Conservation (phyloP, 2,113 vertebrate species). For the Antigone vipio region DNA sequence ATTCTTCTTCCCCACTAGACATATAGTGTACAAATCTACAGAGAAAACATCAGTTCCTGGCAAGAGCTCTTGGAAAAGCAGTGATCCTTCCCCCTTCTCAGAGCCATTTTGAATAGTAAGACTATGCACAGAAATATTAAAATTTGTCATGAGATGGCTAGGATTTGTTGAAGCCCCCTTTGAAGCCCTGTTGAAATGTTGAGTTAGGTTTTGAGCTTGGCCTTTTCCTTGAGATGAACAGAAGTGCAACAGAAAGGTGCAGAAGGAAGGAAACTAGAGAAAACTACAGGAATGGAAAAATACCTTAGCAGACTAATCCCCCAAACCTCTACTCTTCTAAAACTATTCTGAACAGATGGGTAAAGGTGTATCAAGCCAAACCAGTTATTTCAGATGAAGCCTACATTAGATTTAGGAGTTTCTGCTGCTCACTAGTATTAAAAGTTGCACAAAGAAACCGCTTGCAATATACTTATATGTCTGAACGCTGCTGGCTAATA, state of each 20-base stretch:
- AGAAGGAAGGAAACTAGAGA: not conserved
- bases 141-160: not conserved
- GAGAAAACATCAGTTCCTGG: not conserved
- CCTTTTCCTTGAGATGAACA: not conserved
- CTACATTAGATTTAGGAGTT: not conserved
- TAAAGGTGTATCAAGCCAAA: not conserved
- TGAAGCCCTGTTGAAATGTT: not conserved
- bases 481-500: not conserved
- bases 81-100: not conserved
- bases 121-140: not conserved
- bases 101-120: not conserved
- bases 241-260: not conserved
- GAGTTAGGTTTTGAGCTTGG: not conserved
- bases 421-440: not conserved
- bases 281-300: not conserved
- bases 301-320: not conserved
- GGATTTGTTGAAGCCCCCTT: not conserved
- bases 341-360: not conserved
- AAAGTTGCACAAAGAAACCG: not conserved
- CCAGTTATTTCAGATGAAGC: not conserved
- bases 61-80: not conserved
- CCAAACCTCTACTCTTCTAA: not conserved
- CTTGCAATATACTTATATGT: rapidly evolving
- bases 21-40: not conserved
- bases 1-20: not conserved